Percentiles rank a stretch among this genome's conserved stretches.
Conservation (phyloP, 1,140 invertebrate genomes). For the Neodiprion pinetum region DNA sequence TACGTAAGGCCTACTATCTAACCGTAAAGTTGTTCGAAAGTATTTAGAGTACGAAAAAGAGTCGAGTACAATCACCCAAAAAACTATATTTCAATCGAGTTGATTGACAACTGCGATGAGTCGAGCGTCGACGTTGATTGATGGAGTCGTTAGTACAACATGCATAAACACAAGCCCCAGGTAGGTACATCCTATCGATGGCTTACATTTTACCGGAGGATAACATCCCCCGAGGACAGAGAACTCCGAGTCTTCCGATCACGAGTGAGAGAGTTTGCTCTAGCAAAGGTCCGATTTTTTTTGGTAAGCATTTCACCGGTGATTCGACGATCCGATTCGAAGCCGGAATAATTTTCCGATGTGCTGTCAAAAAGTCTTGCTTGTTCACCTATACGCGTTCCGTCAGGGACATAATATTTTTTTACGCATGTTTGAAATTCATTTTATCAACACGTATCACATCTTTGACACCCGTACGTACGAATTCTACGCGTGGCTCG, state of each 20-base stretch:
- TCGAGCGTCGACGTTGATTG: not conserved
- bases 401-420: conserved; percentile 1
- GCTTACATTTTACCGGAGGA: not conserved
- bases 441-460: not conserved
- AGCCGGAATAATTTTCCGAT: conserved; percentile 63
- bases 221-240: not conserved
- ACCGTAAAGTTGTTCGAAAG: too few species aligned
- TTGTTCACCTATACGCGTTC: conserved; percentile 37
- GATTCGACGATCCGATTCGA: conserved; percentile 54
- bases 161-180: not conserved
- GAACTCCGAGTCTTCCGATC: conserved; percentile 19
- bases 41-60: too few species aligned
- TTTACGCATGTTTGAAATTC: not conserved
- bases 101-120: too few species aligned
- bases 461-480: not conserved
- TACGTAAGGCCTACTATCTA: not conserved
- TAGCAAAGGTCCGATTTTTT: conserved; percentile 51
- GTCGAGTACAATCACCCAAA: too few species aligned
- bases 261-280: conserved; percentile 38
- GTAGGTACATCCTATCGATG: not conserved
- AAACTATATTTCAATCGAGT: not conserved
- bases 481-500: not conserved
- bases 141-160: not conserved
- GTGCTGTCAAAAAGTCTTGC: conserved; percentile 61
- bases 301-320: conserved; percentile 44